These are phyloP conservation scores for Nesidiocoris tenuis DNA, from an alignment of 2,888 invertebrate genomes.

Conservation along the genomic window DNA sequence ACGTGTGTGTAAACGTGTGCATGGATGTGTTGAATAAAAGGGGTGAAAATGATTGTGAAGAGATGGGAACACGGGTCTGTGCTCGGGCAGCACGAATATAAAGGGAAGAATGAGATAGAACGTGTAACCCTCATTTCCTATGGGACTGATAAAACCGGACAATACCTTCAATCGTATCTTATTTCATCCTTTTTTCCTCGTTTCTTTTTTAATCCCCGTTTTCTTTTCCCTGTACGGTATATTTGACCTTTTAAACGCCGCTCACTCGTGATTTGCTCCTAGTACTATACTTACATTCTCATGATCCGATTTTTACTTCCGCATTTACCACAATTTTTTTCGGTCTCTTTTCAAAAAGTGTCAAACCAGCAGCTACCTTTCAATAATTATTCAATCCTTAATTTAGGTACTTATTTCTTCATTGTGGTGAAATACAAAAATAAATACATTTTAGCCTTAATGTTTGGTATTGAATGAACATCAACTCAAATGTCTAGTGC, in stretches of 20 bases:
- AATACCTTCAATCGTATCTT: conserved; percentile 38
- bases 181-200: not conserved
- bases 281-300: too few relatives aligned
- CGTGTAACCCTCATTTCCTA: conserved; percentile 38
- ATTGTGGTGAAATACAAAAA: too few relatives aligned
- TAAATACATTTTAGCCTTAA: too few relatives aligned
- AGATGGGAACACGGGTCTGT: not conserved
- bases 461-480: too few relatives aligned
- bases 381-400: too few relatives aligned
- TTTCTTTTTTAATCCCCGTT: conserved; percentile 10
- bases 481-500: too few relatives aligned
- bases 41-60: not conserved
- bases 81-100: conserved; percentile 6
- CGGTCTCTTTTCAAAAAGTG: too few relatives aligned
- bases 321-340: too few relatives aligned
- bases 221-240: not conserved
- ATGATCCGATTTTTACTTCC: not conserved
- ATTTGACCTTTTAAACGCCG: not conserved
- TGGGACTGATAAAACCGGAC: conserved; percentile 40
- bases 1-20: not conserved
- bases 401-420: too few relatives aligned
- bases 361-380: too few relatives aligned
- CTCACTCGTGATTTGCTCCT: too few relatives aligned
- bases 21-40: not conserved
- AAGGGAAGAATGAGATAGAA: conserved; percentile 15